These are phyloP conservation scores for Centropus bengalensis DNA, from an alignment of 2,113 vertebrate genomes.

Conservation along the genomic window DNA sequence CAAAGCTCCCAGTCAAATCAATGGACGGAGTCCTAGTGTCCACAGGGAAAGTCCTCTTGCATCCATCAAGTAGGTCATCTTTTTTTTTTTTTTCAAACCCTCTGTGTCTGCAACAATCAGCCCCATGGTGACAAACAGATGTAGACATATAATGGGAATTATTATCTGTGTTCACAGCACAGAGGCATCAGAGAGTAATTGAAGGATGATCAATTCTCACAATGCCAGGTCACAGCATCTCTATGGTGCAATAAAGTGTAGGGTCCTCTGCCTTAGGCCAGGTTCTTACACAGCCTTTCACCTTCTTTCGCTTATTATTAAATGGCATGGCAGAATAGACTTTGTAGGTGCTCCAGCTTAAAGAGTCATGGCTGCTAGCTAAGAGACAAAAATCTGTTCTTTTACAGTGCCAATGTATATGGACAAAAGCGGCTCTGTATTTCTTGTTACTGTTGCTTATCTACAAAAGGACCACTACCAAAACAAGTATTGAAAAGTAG, in stretches of 20 bases:
- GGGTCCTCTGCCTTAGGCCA: not conserved
- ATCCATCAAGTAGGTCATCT: accelerated
- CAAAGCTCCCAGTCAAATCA: not conserved
- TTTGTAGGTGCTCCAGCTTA: not conserved
- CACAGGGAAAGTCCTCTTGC: not conserved
- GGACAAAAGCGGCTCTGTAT: not conserved
- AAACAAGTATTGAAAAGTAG: not conserved
- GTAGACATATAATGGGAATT: not conserved
- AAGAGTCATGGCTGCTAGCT: not conserved
- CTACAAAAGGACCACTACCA: not conserved
- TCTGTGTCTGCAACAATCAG: not conserved
- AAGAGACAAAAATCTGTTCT: not conserved
- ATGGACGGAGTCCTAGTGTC: not conserved
- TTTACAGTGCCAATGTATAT: not conserved
- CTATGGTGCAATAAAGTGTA: accelerated
- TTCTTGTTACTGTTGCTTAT: not conserved
- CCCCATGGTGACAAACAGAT: not conserved
- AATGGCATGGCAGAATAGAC: not conserved
- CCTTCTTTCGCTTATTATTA: not conserved
- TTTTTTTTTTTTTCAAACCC: not conserved
- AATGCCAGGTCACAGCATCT: not conserved
- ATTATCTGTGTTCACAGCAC: not conserved
- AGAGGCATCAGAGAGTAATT: not conserved
- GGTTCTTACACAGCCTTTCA: not conserved
- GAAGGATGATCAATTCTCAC: not conserved